Percentiles rank a stretch among this genome's conserved stretches.
Conservation (phyloP, 2,797 vertebrate species). For the Podarcis siculus region DNA sequence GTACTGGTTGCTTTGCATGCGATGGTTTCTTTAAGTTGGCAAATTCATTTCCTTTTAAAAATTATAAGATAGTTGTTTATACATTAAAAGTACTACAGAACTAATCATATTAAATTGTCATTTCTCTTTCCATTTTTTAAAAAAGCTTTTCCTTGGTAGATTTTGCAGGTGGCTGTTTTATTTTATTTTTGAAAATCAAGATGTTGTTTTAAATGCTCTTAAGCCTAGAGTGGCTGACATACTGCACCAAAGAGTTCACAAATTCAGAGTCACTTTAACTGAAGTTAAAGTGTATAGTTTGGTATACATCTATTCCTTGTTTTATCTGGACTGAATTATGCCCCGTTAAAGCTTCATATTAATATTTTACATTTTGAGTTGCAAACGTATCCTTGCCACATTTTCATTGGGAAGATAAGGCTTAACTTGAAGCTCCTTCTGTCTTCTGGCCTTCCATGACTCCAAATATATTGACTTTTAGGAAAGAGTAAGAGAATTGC, state of each 20-base stretch:
- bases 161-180: neutral
- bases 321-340: neutral
- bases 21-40: neutral
- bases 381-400: neutral
- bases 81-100: neutral
- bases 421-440: neutral
- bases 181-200: neutral
- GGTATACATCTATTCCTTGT: neutral
- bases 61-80: neutral
- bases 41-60: slow-evolving; percentile 1
- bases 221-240: neutral
- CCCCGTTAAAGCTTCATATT: neutral
- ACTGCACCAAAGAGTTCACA: slow-evolving; percentile 7
- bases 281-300: neutral
- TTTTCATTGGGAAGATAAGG: neutral
- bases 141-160: neutral
- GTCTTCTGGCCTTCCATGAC: neutral
- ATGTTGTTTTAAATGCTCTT: neutral
- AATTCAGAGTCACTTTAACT: neutral
- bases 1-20: neutral
- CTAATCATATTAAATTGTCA: neutral
- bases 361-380: neutral
- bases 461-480: neutral
- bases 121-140: neutral
- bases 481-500: neutral